Evolutionary conservation across 2,113 vertebrate species (phyloP).

Genomic region (Hemibagrus wyckioides): DNA sequence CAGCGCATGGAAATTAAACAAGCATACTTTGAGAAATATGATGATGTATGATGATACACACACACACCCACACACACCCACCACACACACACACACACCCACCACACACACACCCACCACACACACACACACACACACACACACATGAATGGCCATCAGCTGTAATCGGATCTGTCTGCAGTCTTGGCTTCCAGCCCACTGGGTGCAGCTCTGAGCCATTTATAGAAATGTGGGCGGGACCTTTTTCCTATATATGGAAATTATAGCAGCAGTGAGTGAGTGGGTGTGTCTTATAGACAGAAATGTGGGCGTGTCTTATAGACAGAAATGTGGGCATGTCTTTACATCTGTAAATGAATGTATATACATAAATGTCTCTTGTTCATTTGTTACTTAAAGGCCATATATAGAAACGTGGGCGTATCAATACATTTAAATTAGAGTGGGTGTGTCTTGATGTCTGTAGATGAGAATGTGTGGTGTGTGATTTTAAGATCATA

Average conservation of each 20-base stretch:
- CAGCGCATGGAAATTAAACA: constrained; percentile 76
- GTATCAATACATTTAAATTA: no score
- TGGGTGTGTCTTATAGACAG: background rate
- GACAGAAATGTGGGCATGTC: background rate
- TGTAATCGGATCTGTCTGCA: background rate
- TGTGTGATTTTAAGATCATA: background rate
- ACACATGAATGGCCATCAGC: no score
- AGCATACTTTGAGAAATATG: constrained; percentile 79
- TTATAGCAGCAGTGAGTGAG: background rate
- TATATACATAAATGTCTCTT: background rate
- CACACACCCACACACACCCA: background rate
- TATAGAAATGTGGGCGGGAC: background rate
- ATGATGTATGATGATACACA: constrained; percentile 70
- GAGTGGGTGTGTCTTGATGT: background rate
- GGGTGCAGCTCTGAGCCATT: background rate
- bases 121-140: background rate
- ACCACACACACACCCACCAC: background rate
- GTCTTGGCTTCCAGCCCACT: background rate
- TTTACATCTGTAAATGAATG: background rate
- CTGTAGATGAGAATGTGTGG: no score
- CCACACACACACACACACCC: background rate
- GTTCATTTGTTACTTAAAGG: background rate
- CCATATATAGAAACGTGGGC: background rate
- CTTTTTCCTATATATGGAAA: background rate
- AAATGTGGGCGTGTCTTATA: background rate